Conservation (phyloP, 2,113 vertebrate species). For the Misgurnus mizolepis region DNA sequence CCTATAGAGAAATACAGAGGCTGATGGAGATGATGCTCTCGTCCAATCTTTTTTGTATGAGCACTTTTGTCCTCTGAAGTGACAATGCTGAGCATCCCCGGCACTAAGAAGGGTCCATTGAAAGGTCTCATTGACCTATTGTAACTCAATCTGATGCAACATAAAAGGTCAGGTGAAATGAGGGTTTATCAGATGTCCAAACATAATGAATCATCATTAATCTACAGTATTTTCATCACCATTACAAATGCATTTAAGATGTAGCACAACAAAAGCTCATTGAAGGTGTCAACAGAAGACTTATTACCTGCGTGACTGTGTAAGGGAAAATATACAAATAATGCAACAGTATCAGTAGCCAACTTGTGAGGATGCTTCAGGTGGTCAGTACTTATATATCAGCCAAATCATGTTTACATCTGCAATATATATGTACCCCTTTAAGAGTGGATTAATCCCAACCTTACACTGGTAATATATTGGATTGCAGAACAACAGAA, state of each 20-base stretch:
- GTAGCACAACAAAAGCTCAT: not conserved
- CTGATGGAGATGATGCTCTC: conserved; percentile 7
- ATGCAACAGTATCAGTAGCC: too few species aligned
- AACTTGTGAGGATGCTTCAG: too few species aligned
- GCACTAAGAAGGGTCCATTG: conserved; percentile 40
- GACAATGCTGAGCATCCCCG: conserved; percentile 45
- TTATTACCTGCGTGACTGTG: too few species aligned
- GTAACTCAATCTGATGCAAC: conserved; percentile 47
- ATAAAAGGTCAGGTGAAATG: conserved; percentile 54
- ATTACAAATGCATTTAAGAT: not conserved
- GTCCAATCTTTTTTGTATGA: conserved; percentile 3
- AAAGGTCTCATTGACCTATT: conserved; percentile 60
- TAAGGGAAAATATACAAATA: too few species aligned
- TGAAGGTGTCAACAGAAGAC: not conserved
- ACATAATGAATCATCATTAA: conserved; percentile 1
- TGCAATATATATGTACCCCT: too few species aligned
- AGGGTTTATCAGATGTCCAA: conserved; percentile 34
- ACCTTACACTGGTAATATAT: conserved; percentile 16
- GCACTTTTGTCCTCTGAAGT: conserved; percentile 23
- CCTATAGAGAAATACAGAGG: conserved; percentile 1
- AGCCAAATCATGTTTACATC: too few species aligned
- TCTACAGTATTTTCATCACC: not conserved
- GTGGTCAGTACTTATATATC: too few species aligned
- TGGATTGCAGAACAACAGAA: conserved; percentile 21
- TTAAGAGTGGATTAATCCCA: conserved; percentile 4